Percentiles rank a stretch among this genome's conserved stretches.
These are phyloP conservation scores for Cantharis rufa DNA, from an alignment of 2,888 invertebrate species.

Conservation along the genomic window DNA sequence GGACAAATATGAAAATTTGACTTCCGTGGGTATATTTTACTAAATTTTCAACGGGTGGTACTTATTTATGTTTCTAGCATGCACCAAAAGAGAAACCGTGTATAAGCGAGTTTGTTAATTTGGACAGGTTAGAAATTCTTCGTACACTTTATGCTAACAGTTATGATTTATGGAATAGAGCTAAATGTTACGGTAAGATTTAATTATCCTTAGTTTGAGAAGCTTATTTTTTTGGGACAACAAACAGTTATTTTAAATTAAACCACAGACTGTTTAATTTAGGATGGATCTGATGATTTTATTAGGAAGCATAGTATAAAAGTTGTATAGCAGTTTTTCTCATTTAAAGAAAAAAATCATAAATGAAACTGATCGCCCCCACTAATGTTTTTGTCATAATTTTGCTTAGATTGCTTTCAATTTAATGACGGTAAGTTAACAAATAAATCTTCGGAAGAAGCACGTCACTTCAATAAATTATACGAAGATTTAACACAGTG, in stretches of 20 bases:
- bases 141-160: conserved; percentile 62
- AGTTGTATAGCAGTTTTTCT: too few species aligned
- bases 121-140: conserved; percentile 67
- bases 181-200: conserved; percentile 65
- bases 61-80: conserved; percentile 36
- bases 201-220: neutral
- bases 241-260: too few species aligned
- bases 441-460: conserved; percentile 56
- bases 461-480: conserved; percentile 39
- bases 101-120: conserved; percentile 62
- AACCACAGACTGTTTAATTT: too few species aligned
- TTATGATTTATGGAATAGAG: conserved; percentile 63
- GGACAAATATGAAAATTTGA: conserved; percentile 59
- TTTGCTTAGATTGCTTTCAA: conserved; percentile 62
- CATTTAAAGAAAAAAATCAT: too few species aligned
- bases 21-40: conserved; percentile 28
- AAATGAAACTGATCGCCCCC: too few species aligned
- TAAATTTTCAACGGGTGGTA: neutral
- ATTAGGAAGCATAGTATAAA: too few species aligned
- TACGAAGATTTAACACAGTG: conserved; percentile 56
- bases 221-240: too few species aligned
- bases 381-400: conserved; percentile 5
- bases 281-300: too few species aligned
- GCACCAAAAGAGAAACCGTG: conserved; percentile 61
- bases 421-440: conserved; percentile 55